These are phyloP conservation scores for Pinctada fucata DNA, from an alignment of 2,888 invertebrate species.

Conservation along the genomic window DNA sequence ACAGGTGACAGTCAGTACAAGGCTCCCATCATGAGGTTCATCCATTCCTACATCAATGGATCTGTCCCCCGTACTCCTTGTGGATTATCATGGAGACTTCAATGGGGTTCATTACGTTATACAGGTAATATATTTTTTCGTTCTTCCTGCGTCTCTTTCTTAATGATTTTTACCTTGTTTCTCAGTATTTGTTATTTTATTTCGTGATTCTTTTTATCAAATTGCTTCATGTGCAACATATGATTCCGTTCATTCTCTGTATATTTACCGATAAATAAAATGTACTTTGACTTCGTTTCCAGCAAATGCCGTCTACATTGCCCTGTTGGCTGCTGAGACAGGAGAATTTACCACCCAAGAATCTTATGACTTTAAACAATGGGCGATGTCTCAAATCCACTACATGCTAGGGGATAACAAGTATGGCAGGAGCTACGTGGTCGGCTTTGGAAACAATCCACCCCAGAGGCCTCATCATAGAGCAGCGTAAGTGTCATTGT, in stretches of 20 bases:
- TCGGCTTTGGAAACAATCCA: slow-evolving; percentile 66
- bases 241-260: too few species aligned
- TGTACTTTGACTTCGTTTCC: background rate
- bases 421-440: slow-evolving; percentile 59
- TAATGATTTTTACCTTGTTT: too few species aligned
- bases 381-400: slow-evolving; percentile 66
- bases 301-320: slow-evolving; percentile 31
- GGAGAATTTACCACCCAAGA: background rate
- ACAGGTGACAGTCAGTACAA: slow-evolving; percentile 58
- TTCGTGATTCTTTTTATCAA: too few species aligned
- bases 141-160: too few species aligned
- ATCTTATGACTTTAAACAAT: slow-evolving; percentile 33
- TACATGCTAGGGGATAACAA: slow-evolving; percentile 60
- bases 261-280: too few species aligned
- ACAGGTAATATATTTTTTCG: slow-evolving; percentile 49
- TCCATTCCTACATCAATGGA: slow-evolving; percentile 62
- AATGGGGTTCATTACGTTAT: slow-evolving; percentile 70
- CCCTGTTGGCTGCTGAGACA: slow-evolving; percentile 32
- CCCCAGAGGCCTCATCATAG: slow-evolving; percentile 66
- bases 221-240: too few species aligned
- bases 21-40: slow-evolving; percentile 50
- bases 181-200: too few species aligned
- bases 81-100: slow-evolving; percentile 65
- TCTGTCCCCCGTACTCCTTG: slow-evolving; percentile 61
- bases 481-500: slow-evolving; percentile 51